Conservation (phyloP, 2,797 vertebrate genomes). For the Paguma larvata region DNA sequence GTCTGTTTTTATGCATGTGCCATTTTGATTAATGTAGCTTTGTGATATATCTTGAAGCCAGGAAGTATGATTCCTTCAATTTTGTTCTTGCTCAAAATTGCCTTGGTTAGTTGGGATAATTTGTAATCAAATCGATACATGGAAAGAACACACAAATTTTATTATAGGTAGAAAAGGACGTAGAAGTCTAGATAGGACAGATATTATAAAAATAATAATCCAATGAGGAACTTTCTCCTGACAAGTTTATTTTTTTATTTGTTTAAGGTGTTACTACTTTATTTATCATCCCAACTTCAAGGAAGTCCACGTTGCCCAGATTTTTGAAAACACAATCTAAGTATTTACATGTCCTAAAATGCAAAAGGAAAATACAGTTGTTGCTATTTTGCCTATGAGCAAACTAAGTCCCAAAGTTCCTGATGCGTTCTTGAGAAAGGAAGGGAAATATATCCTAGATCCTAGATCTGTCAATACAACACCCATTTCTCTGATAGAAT, state of each 20-base stretch:
- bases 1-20: too few relatives aligned
- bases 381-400: neutral
- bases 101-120: neutral
- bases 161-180: neutral
- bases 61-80: neutral
- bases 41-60: neutral
- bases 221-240: neutral
- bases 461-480: neutral
- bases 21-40: neutral
- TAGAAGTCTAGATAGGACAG: neutral
- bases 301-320: neutral
- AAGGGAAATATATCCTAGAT: neutral
- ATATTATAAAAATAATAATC: neutral
- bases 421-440: neutral
- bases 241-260: neutral
- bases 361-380: neutral
- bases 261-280: neutral
- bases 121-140: neutral
- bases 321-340: neutral
- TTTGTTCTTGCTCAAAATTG: neutral
- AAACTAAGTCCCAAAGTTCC: neutral
- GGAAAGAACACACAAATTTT: neutral
- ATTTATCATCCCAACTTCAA: neutral
- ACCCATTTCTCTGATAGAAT: neutral
- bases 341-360: neutral